phyloP scores from a whole-genome alignment of 92 coral and sea anemone genomes.

The Paragorgia papillata region DNA sequence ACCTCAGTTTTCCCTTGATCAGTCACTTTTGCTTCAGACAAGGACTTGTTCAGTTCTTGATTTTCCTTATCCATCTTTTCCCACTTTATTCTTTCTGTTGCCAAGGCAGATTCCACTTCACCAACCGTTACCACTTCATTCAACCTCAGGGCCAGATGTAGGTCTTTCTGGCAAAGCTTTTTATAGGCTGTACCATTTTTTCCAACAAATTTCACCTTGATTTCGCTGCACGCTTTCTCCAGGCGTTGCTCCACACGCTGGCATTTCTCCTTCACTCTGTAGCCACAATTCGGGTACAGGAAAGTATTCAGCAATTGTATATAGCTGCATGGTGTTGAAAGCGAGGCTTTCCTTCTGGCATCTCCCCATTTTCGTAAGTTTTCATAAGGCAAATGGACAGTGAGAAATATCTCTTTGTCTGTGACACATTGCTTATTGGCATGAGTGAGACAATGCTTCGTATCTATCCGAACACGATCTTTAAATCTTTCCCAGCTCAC shows the following conservation, averaged over 20 bases:
- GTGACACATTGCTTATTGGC: slow-evolving; percentile 28
- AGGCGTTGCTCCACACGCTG: slow-evolving; percentile 36
- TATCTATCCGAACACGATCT: slow-evolving; percentile 10
- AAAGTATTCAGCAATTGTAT: slow-evolving; percentile 39
- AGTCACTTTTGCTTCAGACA: slow-evolving; percentile 2
- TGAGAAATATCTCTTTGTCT: slow-evolving; percentile 27
- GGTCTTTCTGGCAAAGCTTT: slow-evolving; percentile 15
- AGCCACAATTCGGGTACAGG: not conserved
- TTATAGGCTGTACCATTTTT: slow-evolving; percentile 45
- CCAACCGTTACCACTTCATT: slow-evolving; percentile 22
- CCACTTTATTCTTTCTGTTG: slow-evolving; percentile 5
- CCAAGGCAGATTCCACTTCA: slow-evolving; percentile 24
- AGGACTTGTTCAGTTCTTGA: slow-evolving; percentile 11
- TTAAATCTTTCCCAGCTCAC: slow-evolving; percentile 5
- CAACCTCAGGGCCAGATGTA: slow-evolving; percentile 2
- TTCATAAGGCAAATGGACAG: slow-evolving; percentile 36
- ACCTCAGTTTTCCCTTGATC: slow-evolving; percentile 11
- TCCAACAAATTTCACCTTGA: slow-evolving; percentile 38
- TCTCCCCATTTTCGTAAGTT: slow-evolving; percentile 37
- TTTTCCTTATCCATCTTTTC: slow-evolving; percentile 28
- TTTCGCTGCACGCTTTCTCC: slow-evolving; percentile 9
- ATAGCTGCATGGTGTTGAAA: slow-evolving; percentile 14
- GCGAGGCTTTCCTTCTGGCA: slow-evolving; percentile 11
- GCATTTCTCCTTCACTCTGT: slow-evolving; percentile 19
- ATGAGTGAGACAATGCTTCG: slow-evolving; percentile 33